A percentile compares a stretch with the other conserved stretches of the same genome.
phyloP scores from a whole-genome alignment of 2,888 invertebrate species.

The Oxyteleia sp. region DNA sequence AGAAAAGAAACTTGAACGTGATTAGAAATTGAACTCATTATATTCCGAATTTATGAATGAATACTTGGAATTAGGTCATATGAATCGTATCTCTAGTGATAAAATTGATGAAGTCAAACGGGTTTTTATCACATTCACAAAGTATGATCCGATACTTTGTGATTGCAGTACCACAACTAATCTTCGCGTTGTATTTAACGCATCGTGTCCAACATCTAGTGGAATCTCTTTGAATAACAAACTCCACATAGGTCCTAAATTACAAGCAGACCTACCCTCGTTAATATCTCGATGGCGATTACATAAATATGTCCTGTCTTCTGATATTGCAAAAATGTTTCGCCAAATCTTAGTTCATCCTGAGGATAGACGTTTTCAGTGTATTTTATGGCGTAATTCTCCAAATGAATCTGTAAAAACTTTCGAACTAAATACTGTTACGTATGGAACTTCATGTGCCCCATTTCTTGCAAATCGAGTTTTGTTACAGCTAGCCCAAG shows the following conservation, averaged over 20 bases:
- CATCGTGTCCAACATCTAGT: conserved; percentile 2
- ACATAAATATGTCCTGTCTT: not conserved
- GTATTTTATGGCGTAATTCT: not conserved
- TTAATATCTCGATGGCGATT: not conserved
- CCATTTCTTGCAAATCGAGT: not conserved
- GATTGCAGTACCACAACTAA: not conserved
- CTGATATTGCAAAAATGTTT: not conserved
- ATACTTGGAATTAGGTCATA: conserved; percentile 6
- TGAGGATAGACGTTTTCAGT: conserved; percentile 1
- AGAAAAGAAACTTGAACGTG: conserved; percentile 7
- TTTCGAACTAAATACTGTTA: conserved; percentile 1
- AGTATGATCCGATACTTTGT: not conserved
- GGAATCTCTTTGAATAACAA: not conserved
- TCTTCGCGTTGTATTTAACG: conserved; percentile 7
- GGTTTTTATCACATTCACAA: conserved; percentile 6
- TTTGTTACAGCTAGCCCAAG: not conserved
- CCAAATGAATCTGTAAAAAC: not conserved
- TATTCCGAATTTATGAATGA: conserved; percentile 8
- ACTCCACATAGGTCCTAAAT: not conserved
- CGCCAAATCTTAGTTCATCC: not conserved
- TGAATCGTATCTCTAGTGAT: not conserved
- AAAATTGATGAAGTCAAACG: conserved; percentile 6
- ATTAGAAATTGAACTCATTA: not conserved
- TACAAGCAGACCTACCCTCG: not conserved
- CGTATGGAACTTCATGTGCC: not conserved